A percentile compares a stretch with the other conserved stretches of the same genome.
These are phyloP conservation scores for Trichopoda pennipes DNA, from an alignment of 2,888 invertebrate species.

Conservation along the genomic window DNA sequence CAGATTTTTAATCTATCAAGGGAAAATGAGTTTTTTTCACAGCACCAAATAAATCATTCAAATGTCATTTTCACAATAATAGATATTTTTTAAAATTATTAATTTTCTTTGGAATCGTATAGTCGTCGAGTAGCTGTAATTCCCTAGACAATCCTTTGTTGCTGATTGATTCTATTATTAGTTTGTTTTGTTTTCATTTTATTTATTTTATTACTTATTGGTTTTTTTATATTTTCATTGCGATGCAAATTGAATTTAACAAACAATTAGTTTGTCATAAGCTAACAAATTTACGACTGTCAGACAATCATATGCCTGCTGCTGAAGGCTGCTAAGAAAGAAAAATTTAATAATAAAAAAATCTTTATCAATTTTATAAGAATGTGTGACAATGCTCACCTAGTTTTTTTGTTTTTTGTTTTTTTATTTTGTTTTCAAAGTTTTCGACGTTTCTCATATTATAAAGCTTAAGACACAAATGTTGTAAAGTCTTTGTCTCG, in stretches of 20 bases:
- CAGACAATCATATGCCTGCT: constrained; percentile 20
- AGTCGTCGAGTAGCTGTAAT: neutral
- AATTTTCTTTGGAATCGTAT: neutral
- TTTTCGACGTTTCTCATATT: constrained; percentile 5
- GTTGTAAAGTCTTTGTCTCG: constrained; percentile 1
- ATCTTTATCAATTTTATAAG: constrained; percentile 23
- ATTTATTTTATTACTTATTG: neutral
- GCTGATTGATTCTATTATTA: constrained; percentile 8
- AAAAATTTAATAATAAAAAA: neutral
- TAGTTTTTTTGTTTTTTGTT: constrained; percentile 31
- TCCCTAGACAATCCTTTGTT: constrained; percentile 31
- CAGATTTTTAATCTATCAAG: neutral
- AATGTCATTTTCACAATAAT: constrained; percentile 30
- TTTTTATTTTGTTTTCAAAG: constrained; percentile 16
- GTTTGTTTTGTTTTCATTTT: neutral
- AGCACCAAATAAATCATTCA: constrained; percentile 31
- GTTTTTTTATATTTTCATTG: constrained; percentile 2
- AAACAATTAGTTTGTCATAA: constrained; percentile 65
- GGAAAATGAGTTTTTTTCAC: constrained; percentile 1
- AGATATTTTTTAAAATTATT: constrained; percentile 12
- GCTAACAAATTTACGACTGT: constrained; percentile 55
- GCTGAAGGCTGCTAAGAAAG: constrained; percentile 1
- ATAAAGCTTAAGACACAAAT: neutral
- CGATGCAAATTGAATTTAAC: constrained; percentile 53
- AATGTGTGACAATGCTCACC: constrained; percentile 67